Percentiles rank a stretch among this genome's conserved stretches.
These are phyloP conservation scores for Octopus bimaculoides DNA, from an alignment of 1,140 invertebrate genomes.

Conservation along the genomic window DNA sequence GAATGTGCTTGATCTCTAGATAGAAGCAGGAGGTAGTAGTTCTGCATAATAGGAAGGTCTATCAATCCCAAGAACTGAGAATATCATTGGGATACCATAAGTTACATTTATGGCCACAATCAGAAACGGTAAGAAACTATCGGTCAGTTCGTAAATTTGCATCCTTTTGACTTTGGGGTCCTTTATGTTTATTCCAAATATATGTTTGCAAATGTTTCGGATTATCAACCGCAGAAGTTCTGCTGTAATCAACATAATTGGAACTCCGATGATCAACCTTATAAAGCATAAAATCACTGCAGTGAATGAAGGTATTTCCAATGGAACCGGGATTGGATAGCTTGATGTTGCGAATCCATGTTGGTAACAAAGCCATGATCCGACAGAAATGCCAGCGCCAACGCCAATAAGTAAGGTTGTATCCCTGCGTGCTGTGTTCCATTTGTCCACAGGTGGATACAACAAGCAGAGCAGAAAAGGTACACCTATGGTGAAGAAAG, in stretches of 20 bases:
- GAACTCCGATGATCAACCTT: constrained; percentile 73
- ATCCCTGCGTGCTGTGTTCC: constrained; percentile 70
- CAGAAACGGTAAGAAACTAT: constrained; percentile 69
- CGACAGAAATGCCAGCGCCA: constrained; percentile 73
- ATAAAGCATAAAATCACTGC: constrained; percentile 73
- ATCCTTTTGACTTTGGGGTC: constrained; percentile 56
- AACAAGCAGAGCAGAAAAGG: constrained; percentile 70
- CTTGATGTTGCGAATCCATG: constrained; percentile 63
- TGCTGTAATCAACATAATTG: constrained; percentile 68
- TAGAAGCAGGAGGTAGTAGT: constrained; percentile 61
- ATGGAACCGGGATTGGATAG: constrained; percentile 60
- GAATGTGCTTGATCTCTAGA: too few species aligned
- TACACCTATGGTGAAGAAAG: constrained; percentile 68
- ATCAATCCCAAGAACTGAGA: constrained; percentile 73
- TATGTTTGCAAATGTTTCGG: constrained; percentile 68
- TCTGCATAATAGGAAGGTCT: constrained; percentile 81
- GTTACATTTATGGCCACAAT: constrained; percentile 64
- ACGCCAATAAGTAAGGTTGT: constrained; percentile 77
- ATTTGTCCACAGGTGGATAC: constrained; percentile 62
- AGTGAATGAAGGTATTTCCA: constrained; percentile 69
- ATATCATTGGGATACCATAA: constrained; percentile 76
- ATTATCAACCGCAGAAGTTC: constrained; percentile 69
- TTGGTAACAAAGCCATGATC: constrained; percentile 82
- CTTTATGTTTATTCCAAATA: constrained; percentile 63
- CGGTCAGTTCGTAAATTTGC: constrained; percentile 69